phyloP scores from a whole-genome alignment of 2,113 vertebrate species.

The Carollia perspicillata region DNA sequence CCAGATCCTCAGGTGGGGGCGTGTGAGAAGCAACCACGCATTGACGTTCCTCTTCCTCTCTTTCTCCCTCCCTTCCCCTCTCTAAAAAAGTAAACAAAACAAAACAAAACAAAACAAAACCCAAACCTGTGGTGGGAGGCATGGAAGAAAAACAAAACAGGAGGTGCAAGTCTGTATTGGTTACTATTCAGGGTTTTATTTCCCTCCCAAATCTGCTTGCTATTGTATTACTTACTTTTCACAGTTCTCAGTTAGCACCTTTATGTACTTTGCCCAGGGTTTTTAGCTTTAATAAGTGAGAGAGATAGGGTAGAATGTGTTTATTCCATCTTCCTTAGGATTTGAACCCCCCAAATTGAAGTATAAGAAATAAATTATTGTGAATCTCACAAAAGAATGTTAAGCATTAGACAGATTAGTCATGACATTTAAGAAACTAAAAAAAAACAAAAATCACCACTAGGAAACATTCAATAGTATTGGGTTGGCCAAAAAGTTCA shows the following conservation, averaged over 20 bases:
- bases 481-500: too few species aligned
- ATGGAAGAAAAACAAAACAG: neutral
- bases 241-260: neutral
- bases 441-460: neutral
- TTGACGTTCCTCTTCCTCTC: too few species aligned
- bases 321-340: neutral
- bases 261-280: neutral
- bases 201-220: neutral
- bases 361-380: neutral
- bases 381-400: neutral
- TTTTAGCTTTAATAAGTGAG: neutral
- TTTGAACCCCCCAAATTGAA: neutral
- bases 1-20: too few species aligned
- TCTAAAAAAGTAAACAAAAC: too few species aligned
- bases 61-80: too few species aligned
- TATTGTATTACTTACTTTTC: neutral
- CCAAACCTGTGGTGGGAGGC: neutral
- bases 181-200: neutral
- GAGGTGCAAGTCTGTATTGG: neutral
- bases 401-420: neutral
- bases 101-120: too few species aligned
- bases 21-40: too few species aligned
- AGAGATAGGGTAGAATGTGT: neutral
- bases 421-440: conserved; percentile 9
- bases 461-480: neutral